phyloP scores from a whole-genome alignment of 2,888 invertebrate genomes.

The Caenorhabditis angaria region DNA sequence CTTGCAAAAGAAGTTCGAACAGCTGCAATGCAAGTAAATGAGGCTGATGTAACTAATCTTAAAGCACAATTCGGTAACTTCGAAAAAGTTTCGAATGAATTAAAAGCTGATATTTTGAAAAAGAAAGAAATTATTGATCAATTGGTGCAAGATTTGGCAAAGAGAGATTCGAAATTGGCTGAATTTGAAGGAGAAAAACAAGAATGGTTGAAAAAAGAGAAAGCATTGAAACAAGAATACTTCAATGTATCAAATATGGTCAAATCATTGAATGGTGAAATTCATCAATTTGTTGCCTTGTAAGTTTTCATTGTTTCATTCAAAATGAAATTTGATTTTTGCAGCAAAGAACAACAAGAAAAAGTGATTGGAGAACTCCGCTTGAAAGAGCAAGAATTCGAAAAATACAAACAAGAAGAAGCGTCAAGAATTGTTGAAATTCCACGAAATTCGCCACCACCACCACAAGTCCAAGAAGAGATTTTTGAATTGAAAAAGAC shows the following conservation, averaged over 20 bases:
- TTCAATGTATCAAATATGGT: conserved; percentile 7
- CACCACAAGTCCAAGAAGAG: conserved; percentile 22
- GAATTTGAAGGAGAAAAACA: conserved; percentile 10
- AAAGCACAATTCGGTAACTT: background rate
- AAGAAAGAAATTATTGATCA: background rate
- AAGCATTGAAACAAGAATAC: conserved; percentile 8
- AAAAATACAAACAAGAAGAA: conserved; percentile 2
- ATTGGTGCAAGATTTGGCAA: background rate
- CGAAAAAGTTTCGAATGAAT: conserved; percentile 1
- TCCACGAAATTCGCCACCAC: conserved; percentile 15
- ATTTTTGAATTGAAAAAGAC: conserved; percentile 38
- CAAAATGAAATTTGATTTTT: conserved; percentile 6
- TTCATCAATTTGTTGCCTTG: conserved; percentile 23
- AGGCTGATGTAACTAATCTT: background rate
- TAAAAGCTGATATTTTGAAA: background rate
- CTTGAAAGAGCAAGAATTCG: background rate
- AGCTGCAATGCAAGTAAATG: background rate
- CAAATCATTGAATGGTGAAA: conserved; percentile 20
- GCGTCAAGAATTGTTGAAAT: conserved; percentile 20
- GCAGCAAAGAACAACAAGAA: conserved; percentile 33
- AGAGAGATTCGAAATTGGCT: conserved; percentile 8
- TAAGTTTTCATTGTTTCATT: conserved; percentile 9
- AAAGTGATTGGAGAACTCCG: conserved; percentile 12
- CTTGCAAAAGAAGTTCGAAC: background rate
- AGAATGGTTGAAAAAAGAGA: conserved; percentile 7